Evolutionary conservation across 1,140 invertebrate genomes (phyloP).

Genomic region (Zaprionus nigranus): DNA sequence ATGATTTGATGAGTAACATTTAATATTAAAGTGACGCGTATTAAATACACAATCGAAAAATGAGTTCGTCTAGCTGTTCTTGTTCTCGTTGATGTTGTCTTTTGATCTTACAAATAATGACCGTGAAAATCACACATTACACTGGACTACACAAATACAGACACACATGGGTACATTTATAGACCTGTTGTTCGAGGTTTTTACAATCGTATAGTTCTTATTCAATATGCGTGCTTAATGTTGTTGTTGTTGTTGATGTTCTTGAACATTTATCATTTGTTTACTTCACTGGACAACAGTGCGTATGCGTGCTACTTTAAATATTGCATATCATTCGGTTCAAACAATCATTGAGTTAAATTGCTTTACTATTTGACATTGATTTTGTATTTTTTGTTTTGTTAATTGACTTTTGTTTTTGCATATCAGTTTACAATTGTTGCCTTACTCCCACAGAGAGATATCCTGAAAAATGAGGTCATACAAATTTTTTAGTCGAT

Average conservation of each 20-base stretch:
- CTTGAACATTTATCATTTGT: constrained; percentile 22
- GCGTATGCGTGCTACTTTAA: constrained; percentile 71
- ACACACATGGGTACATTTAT: constrained; percentile 16
- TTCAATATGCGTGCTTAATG: constrained; percentile 42
- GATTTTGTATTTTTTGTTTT: constrained; percentile 3
- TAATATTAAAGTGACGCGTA: constrained; percentile 10
- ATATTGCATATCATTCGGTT: constrained; percentile 66
- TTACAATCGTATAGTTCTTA: constrained; percentile 54
- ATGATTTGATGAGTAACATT: neutral
- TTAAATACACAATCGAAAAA: constrained; percentile 21
- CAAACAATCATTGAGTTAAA: constrained; percentile 60
- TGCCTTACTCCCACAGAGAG: constrained; percentile 84
- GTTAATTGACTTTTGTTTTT: constrained; percentile 21
- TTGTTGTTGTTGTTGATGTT: constrained; percentile 29
- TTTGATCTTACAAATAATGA: constrained; percentile 47
- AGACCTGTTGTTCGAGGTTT: constrained; percentile 58
- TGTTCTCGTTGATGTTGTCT: constrained; percentile 49
- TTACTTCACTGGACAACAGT: constrained; percentile 52
- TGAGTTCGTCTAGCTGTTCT: constrained; percentile 19
- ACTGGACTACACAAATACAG: constrained; percentile 7
- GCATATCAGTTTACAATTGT: constrained; percentile 61
- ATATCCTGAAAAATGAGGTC: constrained; percentile 84
- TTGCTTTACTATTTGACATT: constrained; percentile 41
- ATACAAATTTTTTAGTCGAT: constrained; percentile 85
- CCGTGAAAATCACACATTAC: constrained; percentile 44